Conservation (phyloP, 1,140 invertebrate genomes). For the Lethrus apterus region DNA sequence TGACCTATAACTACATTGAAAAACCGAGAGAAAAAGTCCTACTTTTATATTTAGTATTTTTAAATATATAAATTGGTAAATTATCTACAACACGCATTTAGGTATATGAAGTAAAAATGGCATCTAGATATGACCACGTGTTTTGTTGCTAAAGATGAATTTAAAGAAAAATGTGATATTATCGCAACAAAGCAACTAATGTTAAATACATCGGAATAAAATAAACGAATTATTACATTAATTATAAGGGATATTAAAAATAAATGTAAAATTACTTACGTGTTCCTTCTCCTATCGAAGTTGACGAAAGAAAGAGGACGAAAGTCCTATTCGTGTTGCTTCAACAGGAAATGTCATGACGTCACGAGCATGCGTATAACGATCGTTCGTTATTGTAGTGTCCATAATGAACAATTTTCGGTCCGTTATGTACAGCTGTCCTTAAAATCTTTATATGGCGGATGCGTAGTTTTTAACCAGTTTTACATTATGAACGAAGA, state of each 20-base stretch:
- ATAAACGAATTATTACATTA: constrained; percentile 9
- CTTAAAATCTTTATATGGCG: constrained; percentile 16
- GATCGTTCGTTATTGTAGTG: neutral
- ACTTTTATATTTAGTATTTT: no score
- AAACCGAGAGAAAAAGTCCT: no score
- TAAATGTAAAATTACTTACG: constrained; percentile 19
- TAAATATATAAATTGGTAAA: no score
- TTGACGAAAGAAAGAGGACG: constrained; percentile 23
- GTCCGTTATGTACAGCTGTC: constrained; percentile 22
- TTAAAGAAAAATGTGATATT: no score
- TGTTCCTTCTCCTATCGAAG: constrained; percentile 25
- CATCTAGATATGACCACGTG: no score
- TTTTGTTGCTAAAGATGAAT: no score
- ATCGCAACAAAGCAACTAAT: no score
- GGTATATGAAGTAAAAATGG: no score
- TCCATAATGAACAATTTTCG: neutral
- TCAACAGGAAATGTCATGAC: constrained; percentile 2
- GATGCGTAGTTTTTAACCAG: constrained; percentile 9
- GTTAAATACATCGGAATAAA: no score
- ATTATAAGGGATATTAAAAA: constrained; percentile 1
- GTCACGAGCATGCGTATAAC: neutral
- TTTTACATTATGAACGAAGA: constrained; percentile 4
- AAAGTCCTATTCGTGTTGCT: neutral
- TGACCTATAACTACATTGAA: no score
- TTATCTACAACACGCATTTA: no score